phyloP scores from a whole-genome alignment of 2,113 vertebrate species.

The Nothobranchius kuhntae region DNA sequence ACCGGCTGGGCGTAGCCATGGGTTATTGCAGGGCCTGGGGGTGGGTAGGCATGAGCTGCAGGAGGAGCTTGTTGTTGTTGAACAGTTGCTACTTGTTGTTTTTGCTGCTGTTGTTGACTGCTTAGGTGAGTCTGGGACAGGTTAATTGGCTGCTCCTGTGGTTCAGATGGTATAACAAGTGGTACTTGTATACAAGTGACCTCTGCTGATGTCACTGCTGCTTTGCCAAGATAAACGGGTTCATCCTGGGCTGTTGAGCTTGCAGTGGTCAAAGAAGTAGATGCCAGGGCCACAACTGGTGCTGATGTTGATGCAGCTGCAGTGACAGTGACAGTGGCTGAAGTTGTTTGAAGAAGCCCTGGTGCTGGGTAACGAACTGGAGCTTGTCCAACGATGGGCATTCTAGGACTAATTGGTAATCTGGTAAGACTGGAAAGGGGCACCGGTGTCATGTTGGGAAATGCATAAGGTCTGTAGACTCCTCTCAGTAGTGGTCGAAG shows the following conservation, averaged over 20 bases:
- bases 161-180: conserved; percentile 59
- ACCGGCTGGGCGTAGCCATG: conserved; percentile 47
- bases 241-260: conserved; percentile 77
- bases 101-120: conserved; percentile 59
- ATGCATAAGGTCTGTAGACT: conserved; percentile 86
- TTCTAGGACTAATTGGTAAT: conserved; percentile 84
- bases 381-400: conserved; percentile 80
- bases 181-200: conserved; percentile 44
- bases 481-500: conserved; percentile 88
- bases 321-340: conserved; percentile 41
- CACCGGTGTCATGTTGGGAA: conserved; percentile 84
- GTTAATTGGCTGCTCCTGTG: conserved; percentile 78
- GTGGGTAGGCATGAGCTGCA: conserved; percentile 49
- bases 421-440: conserved; percentile 89
- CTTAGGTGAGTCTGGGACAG: conserved; percentile 74
- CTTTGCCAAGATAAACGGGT: conserved; percentile 91
- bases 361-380: conserved; percentile 84
- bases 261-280: conserved; percentile 38
- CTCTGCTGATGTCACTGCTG: conserved; percentile 65
- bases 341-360: conserved; percentile 72
- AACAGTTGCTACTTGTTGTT: conserved; percentile 44
- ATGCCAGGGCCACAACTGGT: conserved; percentile 37
- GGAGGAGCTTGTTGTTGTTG: conserved; percentile 50
- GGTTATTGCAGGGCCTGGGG: conserved; percentile 31
- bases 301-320: conserved; percentile 47